Base-by-base conservation (phyloP, 2,113 vertebrate species). In the Calidris pygmaea region DNA sequence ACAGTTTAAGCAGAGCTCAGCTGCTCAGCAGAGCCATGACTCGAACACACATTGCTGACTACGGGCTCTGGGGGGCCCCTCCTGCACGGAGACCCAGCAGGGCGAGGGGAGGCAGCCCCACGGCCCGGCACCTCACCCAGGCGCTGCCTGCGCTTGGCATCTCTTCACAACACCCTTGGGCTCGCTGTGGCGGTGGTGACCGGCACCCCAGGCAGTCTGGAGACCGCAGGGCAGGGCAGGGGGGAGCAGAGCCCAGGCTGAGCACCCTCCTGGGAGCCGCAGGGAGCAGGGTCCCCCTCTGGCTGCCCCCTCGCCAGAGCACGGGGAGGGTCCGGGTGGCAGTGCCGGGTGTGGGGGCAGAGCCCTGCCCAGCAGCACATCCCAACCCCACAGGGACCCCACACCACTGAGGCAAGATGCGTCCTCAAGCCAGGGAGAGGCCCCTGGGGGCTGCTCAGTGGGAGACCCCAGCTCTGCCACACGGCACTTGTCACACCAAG, bases 21-120 rank as follows among this genome's bases (percentile, higher is more conserved):
- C 95, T 83, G 91, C 94, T 95, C 37, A 10, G 90, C 90, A 81
- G 95, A 96, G 92, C 95, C 93, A 89, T 62, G 7, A 84, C 86
- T 88, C 35, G 9, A 74, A 94, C 50, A 85, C 85, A 96, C 72
- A 32, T 47, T 53, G 88, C 92, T 83, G 87, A 92, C 90, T 96
- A 96, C 58, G 32, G 78, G 94, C 89, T 96, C 91, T 14, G 63
- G 41, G 41, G 41, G 41, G 41, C 14, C 23, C n/a, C 17, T 43
- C 72, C 48, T 6, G 0, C 27, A 29, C 1, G 3, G 45, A 39
- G 22, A 16, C 34, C 22, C 20, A 18, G 53, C 32, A 43, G 39
- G 35, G 47, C 0, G 7, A 32, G 3, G 5, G 16, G 45, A 20
- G 50, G 86, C 65, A 75, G 74, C 67, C 27, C 39, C 81, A 21